Conservation (phyloP, 2,888 invertebrate genomes). For the Scaptodrosophila latifasciaeformis region DNA sequence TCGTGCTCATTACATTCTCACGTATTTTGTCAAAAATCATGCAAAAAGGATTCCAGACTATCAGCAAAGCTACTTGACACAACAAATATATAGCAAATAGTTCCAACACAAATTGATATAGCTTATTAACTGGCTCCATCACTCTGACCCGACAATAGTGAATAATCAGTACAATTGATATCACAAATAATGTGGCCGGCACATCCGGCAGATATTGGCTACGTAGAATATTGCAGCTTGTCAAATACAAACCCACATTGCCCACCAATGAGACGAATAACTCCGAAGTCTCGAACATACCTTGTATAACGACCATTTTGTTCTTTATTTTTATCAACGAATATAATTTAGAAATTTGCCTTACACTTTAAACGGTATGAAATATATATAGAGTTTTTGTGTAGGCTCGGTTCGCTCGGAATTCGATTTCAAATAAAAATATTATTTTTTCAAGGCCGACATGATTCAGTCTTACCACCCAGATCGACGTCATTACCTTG, state of each 20-base stretch:
- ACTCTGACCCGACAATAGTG: not conserved
- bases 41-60: constrained; percentile 10
- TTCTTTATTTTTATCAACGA: no score
- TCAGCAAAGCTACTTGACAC: constrained; percentile 1
- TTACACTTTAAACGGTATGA: no score
- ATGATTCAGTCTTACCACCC: no score
- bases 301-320: constrained; percentile 12
- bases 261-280: constrained; percentile 7
- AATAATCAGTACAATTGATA: not conserved
- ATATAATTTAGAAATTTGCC: no score
- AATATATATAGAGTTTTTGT: no score
- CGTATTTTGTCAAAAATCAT: not conserved
- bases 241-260: constrained; percentile 5
- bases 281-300: constrained; percentile 12
- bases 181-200: constrained; percentile 6
- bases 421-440: no score
- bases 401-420: no score
- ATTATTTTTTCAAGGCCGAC: no score
- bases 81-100: constrained; percentile 3
- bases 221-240: constrained; percentile 2
- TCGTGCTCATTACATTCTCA: not conserved
- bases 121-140: not conserved
- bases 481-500: no score
- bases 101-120: constrained; percentile 2
- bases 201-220: constrained; percentile 8